phyloP scores from a whole-genome alignment of 2,888 invertebrate genomes.

The Clostera curtula region DNA sequence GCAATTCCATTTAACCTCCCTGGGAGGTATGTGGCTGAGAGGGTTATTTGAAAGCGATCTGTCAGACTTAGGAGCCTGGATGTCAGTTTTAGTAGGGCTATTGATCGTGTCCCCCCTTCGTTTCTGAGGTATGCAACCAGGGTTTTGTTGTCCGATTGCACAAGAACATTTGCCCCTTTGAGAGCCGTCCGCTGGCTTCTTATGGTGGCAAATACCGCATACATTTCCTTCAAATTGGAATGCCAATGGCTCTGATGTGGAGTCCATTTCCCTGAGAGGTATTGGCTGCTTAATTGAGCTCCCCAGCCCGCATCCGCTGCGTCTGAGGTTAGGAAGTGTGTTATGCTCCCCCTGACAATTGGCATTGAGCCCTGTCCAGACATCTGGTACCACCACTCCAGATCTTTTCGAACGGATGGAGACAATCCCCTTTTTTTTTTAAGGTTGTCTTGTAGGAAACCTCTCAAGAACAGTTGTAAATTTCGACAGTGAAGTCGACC shows the following conservation, averaged over 20 bases:
- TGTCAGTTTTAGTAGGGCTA: not conserved
- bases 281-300: slow-evolving; percentile 2
- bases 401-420: slow-evolving; percentile 4
- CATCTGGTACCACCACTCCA: slow-evolving; percentile 9
- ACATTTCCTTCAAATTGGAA: slow-evolving; percentile 8
- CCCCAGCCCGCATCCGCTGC: slow-evolving; percentile 6
- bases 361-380: not conserved
- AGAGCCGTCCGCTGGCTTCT: not conserved
- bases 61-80: not conserved
- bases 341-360: not conserved
- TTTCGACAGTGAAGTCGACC: slow-evolving; percentile 10
- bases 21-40: not conserved
- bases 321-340: slow-evolving; percentile 2
- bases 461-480: slow-evolving; percentile 10
- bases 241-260: slow-evolving; percentile 5
- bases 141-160: not conserved
- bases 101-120: not conserved
- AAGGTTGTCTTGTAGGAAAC: slow-evolving; percentile 6
- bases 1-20: not conserved
- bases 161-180: not conserved
- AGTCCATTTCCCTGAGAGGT: slow-evolving; percentile 3
- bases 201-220: slow-evolving; percentile 4
- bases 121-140: not conserved
- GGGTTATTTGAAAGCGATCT: not conserved
- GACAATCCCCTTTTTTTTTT: slow-evolving; percentile 7